Conservation (phyloP, 2,888 invertebrate species). For the Drosophila engyochracea region DNA sequence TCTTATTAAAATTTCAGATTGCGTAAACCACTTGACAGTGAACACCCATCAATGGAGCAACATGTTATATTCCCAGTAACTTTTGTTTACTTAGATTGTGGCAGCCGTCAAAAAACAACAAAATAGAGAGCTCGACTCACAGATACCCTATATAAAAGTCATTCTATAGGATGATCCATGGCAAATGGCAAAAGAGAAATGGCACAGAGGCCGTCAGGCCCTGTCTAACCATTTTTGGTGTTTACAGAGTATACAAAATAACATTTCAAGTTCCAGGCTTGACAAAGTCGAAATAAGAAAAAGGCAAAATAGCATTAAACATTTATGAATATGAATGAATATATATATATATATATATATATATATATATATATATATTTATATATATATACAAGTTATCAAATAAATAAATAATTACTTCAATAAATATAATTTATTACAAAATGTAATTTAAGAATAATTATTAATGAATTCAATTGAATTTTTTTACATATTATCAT, state of each 20-base stretch:
- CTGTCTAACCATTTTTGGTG: not conserved
- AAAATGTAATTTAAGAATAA: not conserved
- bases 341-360: no score
- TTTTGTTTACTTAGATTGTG: constrained; percentile 55
- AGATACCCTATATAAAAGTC: not conserved
- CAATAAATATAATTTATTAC: not conserved
- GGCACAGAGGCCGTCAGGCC: not conserved
- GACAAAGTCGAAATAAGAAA: not conserved
- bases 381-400: no score
- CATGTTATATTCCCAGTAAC: constrained; percentile 42
- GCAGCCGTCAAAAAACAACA: constrained; percentile 15
- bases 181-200: not conserved
- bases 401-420: not conserved
- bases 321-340: not conserved
- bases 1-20: constrained; percentile 59
- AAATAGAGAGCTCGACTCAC: not conserved
- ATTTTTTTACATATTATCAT: not conserved
- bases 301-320: not conserved
- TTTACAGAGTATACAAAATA: not conserved
- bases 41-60: constrained; percentile 38
- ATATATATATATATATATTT: no score
- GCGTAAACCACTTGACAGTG: constrained; percentile 52
- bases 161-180: not conserved
- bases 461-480: not conserved
- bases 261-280: not conserved